A percentile compares a stretch with the other conserved stretches of the same genome.
Conservation (phyloP, 1,140 invertebrate species). For the Calosoma granatense region DNA sequence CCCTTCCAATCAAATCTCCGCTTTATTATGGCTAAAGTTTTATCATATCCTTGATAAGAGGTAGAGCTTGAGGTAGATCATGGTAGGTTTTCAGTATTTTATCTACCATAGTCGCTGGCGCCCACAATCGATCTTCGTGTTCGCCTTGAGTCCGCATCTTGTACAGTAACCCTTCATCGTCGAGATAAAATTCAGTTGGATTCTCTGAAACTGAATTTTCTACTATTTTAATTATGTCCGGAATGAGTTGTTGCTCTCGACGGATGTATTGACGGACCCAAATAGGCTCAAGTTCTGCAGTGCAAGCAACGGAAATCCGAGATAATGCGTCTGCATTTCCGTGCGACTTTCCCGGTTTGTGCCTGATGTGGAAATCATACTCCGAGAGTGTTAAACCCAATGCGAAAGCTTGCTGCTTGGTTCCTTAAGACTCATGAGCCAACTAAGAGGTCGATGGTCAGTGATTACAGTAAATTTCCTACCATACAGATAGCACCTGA, state of each 20-base stretch:
- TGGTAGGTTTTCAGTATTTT: conserved; percentile 10
- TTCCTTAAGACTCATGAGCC: conserved; percentile 7
- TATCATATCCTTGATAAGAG: conserved; percentile 18
- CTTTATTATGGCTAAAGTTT: conserved; percentile 14
- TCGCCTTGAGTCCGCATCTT: neutral
- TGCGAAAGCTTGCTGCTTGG: conserved; percentile 16
- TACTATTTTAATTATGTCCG: too few relatives aligned
- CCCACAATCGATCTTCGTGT: conserved; percentile 11
- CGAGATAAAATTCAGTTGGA: neutral
- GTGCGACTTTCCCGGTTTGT: conserved; percentile 32
- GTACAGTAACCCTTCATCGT: neutral
- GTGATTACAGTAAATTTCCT: conserved; percentile 7
- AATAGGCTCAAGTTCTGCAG: neutral
- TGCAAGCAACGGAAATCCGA: conserved; percentile 11
- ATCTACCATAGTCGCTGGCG: neutral
- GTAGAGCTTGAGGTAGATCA: conserved; percentile 14
- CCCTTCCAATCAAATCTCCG: conserved; percentile 17
- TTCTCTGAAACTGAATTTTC: neutral
- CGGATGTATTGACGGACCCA: too few relatives aligned
- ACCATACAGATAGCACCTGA: conserved; percentile 8
- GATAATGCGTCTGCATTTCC: conserved; percentile 31
- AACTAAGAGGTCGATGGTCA: neutral
- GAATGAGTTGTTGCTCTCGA: neutral
- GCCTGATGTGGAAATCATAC: conserved; percentile 35
- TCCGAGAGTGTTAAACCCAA: conserved; percentile 24